Conservation (phyloP, 2,797 vertebrate genomes). For the Lepus townsendii region DNA sequence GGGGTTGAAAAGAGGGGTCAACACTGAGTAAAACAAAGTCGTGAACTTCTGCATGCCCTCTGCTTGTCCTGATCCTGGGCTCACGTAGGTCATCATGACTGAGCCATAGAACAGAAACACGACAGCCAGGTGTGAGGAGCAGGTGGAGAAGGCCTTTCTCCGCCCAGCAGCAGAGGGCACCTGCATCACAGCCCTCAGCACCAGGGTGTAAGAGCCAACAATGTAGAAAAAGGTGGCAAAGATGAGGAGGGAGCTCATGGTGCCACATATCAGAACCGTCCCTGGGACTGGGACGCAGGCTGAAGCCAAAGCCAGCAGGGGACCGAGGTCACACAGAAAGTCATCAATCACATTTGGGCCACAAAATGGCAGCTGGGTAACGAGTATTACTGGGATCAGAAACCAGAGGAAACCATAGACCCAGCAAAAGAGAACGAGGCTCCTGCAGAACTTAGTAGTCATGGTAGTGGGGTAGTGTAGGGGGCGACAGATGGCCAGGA, state of each 20-base stretch:
- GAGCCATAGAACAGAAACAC: slow-evolving; percentile 83
- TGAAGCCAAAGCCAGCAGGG: slow-evolving; percentile 78
- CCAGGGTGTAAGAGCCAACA: slow-evolving; percentile 74
- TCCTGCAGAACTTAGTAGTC: slow-evolving; percentile 74
- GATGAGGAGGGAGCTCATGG: slow-evolving; percentile 83
- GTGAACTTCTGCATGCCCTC: slow-evolving; percentile 82
- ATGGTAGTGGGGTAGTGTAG: slow-evolving; percentile 76
- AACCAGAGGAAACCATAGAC: slow-evolving; percentile 83
- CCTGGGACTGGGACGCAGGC: slow-evolving; percentile 76
- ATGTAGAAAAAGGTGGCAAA: slow-evolving; percentile 83
- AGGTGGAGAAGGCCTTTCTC: slow-evolving; percentile 84
- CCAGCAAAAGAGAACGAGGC: slow-evolving; percentile 80
- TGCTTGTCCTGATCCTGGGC: slow-evolving; percentile 76
- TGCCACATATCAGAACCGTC: slow-evolving; percentile 77
- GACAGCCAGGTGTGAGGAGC: slow-evolving; percentile 81
- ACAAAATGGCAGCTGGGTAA: slow-evolving; percentile 81
- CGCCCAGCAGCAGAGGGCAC: slow-evolving; percentile 72
- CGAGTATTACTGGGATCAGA: slow-evolving; percentile 74
- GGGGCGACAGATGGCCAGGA: slow-evolving; percentile 82
- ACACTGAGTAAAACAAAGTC: slow-evolving; percentile 81
- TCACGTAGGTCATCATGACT: slow-evolving; percentile 84
- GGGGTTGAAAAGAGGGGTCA: slow-evolving; percentile 83
- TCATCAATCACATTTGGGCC: slow-evolving; percentile 82
- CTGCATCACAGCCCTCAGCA: slow-evolving; percentile 72
- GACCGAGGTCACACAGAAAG: slow-evolving; percentile 84